Evolutionary conservation across 2,888 invertebrate species (phyloP), one percentile per base, ranked within the genome.

Genomic region (Macaria liturata): DNA sequence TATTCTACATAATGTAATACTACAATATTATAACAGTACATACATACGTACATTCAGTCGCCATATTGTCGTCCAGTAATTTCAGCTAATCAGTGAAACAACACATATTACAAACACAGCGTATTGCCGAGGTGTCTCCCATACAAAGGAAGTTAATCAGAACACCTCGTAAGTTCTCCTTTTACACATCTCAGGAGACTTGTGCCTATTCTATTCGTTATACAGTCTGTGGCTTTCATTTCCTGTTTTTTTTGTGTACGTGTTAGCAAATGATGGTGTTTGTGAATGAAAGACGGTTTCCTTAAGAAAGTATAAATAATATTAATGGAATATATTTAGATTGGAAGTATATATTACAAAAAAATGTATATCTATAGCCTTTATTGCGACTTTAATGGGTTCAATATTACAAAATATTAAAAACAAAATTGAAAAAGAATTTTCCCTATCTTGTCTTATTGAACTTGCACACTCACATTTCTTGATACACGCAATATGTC

Each of bases 71-170:
- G 20, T 20, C 20, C 20, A 37, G 34, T 56, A 43, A 56, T 46
- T 46, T 42, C 31, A 9, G 7, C 42, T 56, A 56, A 60, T 60
- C 59, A 52, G 46, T 37, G 47, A 40, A 46, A n/a, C 53, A 54
- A 47, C 49, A 59, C 57, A 54, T 52, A 20, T 57, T n/a, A n/a
- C n/a, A 57, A 42, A 4, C 9, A 37, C 7, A 37, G 34, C 7
- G 50, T 54, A 65, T 60, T 54, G 54, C 50, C 54, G 30, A 42
- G 45, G 49, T 43, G 47, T 32, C 43, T 39, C 59, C 53, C 60
- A 61, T 48, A 66, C 64, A 66, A 64, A 62, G 61, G 59, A 61
- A 57, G 49, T 51, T 66, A 64, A 66, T 64, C 66, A 62, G 53
- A 56, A 44, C 46, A 43, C 49, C 42, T 57, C 58, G 42, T 42